Evolutionary conservation across 2,797 vertebrate species (phyloP).

Genomic region (Macropodus opercularis): DNA sequence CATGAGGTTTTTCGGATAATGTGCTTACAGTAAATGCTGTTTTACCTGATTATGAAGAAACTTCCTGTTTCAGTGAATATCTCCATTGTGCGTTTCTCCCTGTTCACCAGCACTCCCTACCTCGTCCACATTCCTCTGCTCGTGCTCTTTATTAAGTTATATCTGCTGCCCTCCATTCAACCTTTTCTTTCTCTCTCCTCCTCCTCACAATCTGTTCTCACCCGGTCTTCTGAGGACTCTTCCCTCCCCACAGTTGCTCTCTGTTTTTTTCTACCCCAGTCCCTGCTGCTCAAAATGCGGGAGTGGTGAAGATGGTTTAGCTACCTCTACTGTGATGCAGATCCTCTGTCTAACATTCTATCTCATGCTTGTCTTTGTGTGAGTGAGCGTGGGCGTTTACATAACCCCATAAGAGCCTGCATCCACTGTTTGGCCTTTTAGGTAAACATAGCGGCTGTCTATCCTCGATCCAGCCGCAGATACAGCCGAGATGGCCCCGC

Average conservation of each 20-base stretch:
- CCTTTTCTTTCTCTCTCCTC: constrained; percentile 28
- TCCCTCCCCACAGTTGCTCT: constrained; percentile 40
- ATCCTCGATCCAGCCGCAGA: constrained; percentile 55
- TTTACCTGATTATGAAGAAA: constrained; percentile 18
- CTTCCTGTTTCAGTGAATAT: constrained; percentile 47
- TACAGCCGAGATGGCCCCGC: constrained; percentile 55
- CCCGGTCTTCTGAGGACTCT: constrained; percentile 35
- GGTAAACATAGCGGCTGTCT: constrained; percentile 64
- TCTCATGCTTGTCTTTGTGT: constrained; percentile 42
- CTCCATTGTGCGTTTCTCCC: constrained; percentile 31
- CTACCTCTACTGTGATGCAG: constrained; percentile 3
- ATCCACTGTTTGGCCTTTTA: constrained; percentile 64
- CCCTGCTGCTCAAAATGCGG: constrained; percentile 28
- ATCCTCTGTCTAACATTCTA: too few species aligned
- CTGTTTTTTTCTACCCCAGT: constrained; percentile 19
- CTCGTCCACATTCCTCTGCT: constrained; percentile 29
- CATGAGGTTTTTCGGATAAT: neutral
- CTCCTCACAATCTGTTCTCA: constrained; percentile 45
- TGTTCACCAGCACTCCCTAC: constrained; percentile 16
- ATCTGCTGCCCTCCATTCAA: constrained; percentile 44
- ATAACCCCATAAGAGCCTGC: constrained; percentile 69
- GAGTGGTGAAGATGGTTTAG: constrained; percentile 21
- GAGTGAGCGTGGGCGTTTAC: constrained; percentile 64
- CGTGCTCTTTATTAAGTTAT: constrained; percentile 25
- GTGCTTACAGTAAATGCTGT: neutral